Percentiles rank a stretch among this genome's conserved stretches.
Evolutionary conservation across 2,888 invertebrate genomes (phyloP).

Genomic region (Heliconius erato): DNA sequence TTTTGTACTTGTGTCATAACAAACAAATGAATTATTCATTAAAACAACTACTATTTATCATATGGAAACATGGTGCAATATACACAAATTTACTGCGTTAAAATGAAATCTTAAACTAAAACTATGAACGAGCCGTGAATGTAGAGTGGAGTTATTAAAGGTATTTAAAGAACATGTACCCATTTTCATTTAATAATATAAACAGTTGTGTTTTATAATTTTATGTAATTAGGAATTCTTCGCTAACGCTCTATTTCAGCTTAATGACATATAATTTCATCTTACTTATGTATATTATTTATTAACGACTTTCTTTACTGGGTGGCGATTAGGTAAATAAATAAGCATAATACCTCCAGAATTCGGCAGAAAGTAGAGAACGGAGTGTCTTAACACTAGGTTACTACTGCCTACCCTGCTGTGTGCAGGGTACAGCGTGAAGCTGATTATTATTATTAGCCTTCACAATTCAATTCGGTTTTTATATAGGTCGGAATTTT

Average conservation of each 20-base stretch:
- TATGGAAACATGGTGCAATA: constrained; percentile 11
- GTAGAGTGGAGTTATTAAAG: not conserved
- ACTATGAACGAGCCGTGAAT: not conserved
- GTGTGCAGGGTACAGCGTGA: too few species aligned
- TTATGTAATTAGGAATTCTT: not conserved
- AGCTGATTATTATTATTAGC: too few species aligned
- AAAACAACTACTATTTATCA: constrained; percentile 10
- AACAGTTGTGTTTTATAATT: not conserved
- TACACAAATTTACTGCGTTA: constrained; percentile 17
- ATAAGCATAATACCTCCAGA: too few species aligned
- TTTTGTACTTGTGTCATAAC: not conserved
- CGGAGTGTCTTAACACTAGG: too few species aligned
- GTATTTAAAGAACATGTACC: not conserved
- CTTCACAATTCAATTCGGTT: too few species aligned
- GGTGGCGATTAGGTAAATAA: too few species aligned
- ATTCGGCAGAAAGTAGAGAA: too few species aligned
- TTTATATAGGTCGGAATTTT: not conserved
- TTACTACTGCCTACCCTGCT: too few species aligned
- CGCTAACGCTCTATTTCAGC: not conserved
- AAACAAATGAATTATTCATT: constrained; percentile 3
- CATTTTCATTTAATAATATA: not conserved
- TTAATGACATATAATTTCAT: not conserved
- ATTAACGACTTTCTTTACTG: too few species aligned
- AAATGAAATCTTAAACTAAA: constrained; percentile 17
- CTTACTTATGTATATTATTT: too few species aligned